A percentile compares a stretch with the other conserved stretches of the same genome.
Evolutionary conservation across 1,140 invertebrate species (phyloP).

Genomic region (Thaumetopoea pityocampa): DNA sequence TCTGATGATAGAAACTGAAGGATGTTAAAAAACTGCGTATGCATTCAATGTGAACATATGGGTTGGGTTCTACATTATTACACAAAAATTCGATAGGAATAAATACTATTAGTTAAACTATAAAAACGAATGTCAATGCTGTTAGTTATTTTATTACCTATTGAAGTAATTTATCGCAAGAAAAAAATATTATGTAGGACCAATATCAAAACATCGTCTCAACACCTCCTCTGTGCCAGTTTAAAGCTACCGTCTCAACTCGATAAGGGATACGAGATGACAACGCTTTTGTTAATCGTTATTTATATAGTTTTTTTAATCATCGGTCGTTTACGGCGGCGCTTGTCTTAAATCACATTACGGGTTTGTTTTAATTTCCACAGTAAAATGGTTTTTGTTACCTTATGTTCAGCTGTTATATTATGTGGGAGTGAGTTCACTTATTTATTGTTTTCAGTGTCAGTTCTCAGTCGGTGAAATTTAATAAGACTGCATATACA

Average conservation of each 20-base stretch:
- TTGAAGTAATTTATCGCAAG: no score
- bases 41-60: no score
- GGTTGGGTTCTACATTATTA: no score
- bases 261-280: slow-evolving; percentile 65
- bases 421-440: neutral
- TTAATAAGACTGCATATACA: no score
- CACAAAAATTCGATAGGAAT: no score
- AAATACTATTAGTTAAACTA: no score
- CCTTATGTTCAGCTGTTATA: slow-evolving; percentile 1
- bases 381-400: slow-evolving; percentile 19
- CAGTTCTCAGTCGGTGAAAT: no score
- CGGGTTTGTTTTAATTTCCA: slow-evolving; percentile 5
- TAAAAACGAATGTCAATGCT: no score
- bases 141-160: no score
- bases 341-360: slow-evolving; percentile 56
- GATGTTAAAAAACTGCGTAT: no score
- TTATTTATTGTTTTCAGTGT: no score
- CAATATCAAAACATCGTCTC: slow-evolving; percentile 24
- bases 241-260: slow-evolving; percentile 45
- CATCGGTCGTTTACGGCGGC: slow-evolving; percentile 35
- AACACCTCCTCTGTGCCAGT: slow-evolving; percentile 32
- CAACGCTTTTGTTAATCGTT: slow-evolving; percentile 68
- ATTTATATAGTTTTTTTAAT: slow-evolving; percentile 68
- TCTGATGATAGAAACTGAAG: no score
- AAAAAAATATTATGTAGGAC: neutral